Base-by-base conservation (phyloP, 2,797 vertebrate genomes). In the Benthosema pterotum region DNA sequence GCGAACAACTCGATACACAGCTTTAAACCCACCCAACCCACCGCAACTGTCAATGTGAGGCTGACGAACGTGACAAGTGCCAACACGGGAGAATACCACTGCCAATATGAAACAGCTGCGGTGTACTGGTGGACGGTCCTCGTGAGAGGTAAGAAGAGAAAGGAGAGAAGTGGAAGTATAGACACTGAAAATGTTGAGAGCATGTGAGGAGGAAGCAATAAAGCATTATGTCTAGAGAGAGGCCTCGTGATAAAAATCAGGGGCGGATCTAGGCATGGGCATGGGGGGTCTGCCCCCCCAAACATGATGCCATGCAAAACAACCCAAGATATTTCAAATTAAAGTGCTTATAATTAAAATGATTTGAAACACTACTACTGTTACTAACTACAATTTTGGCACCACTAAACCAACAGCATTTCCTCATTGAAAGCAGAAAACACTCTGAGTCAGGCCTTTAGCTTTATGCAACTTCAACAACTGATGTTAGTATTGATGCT, bases 31-130 rank as follows among this genome's bases (percentile, higher is more conserved):
- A 0, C 0, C 0, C 0, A 0, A 1, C 47, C 5, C 0, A 0
- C 0, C 1, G 0, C 0, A 3, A 38, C 32, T 38, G 32, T 38
- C 32, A 3, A 0, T 0, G 1, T 84, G 15, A 0, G 12, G 0
- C 63, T 91, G 42, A 45, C 8, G n/a, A 79, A 79, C 3, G 0
- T 67, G 47, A 71, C 0, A 0, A 57, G 0, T 49, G 64, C 56
- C 0, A 11, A 46, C 0, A 88, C 91, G 4, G 92, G 93, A 65
- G 69, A 86, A 57, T 93, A 93, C 66, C 1, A 0, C 3, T 93
- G 89, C 53, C 0, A 0, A 0, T 88, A 72, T 73, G 13, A 59
- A 52, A 3, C 0, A 0, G 13, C 42, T 4, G 13, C 0, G 1
- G 75, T 54, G 6, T 74, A 60, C 61, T 91, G 76, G 85, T 91